Conservation (phyloP, 2,113 vertebrate genomes). For the Natator depressus region DNA sequence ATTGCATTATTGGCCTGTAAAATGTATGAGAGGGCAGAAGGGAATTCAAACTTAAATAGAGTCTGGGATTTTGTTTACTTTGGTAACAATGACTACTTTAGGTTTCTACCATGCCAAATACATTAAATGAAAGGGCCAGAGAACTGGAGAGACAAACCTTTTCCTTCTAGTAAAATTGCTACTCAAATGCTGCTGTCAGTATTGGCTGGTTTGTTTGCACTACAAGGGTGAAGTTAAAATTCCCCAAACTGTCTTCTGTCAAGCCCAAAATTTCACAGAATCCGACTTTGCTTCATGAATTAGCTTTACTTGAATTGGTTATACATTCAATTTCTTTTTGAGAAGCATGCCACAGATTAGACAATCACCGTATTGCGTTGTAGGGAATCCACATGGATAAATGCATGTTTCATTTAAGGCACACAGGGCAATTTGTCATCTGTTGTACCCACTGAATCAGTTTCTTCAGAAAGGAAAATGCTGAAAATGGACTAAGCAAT, state of each 20-base stretch:
- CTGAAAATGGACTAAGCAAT: not conserved
- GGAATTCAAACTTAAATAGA: not conserved
- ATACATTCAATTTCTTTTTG: not conserved
- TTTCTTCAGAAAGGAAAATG: not conserved
- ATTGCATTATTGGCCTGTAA: not conserved
- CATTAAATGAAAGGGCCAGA: not conserved
- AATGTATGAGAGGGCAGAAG: constrained; percentile 23
- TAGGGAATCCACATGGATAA: not conserved
- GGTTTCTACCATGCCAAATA: not conserved
- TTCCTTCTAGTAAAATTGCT: not conserved
- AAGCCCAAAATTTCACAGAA: not conserved
- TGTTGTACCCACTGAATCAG: not conserved
- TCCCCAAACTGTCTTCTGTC: not conserved
- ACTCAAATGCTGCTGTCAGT: not conserved
- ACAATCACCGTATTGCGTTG: not conserved
- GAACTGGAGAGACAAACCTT: not conserved
- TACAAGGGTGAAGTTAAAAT: not conserved
- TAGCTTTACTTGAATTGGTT: not conserved
- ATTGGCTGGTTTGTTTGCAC: not conserved
- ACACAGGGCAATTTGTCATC: not conserved
- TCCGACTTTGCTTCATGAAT: not conserved
- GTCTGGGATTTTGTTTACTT: not conserved
- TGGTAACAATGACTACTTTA: not conserved
- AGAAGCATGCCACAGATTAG: not conserved
- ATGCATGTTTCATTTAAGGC: not conserved